Conservation (phyloP, 2,113 vertebrate genomes). For the Neodon shergylaensis region DNA sequence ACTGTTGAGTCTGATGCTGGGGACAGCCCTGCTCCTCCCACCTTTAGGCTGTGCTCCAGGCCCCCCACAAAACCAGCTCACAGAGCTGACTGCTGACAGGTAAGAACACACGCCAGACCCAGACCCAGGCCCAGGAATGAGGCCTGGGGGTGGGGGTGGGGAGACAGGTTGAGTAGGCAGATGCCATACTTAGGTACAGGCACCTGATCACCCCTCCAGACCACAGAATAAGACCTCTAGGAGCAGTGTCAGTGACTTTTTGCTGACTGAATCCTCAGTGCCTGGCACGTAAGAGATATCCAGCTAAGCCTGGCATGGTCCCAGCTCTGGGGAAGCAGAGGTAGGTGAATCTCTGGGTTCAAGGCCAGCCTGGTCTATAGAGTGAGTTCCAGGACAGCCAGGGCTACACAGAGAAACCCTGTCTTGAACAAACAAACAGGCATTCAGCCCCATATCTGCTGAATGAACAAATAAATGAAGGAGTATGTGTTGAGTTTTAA, state of each 20-base stretch:
- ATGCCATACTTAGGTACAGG: neutral
- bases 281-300: neutral
- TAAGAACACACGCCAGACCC: neutral
- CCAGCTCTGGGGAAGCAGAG: no score
- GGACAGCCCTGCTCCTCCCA: neutral
- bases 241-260: neutral
- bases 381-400: no score
- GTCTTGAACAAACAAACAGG: neutral
- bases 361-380: no score
- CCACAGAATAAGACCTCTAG: neutral
- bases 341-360: no score
- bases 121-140: neutral
- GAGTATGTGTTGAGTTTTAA: neutral
- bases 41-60: slow-evolving; percentile 30
- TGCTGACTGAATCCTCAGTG: neutral
- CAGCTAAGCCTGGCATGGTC: no score
- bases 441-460: neutral
- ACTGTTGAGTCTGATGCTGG: neutral
- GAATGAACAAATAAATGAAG: neutral
- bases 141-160: neutral
- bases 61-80: slow-evolving; percentile 21
- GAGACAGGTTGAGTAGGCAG: neutral
- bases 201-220: neutral
- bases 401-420: no score
- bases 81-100: neutral